Percentiles rank a stretch among this genome's conserved stretches.
Conservation (phyloP, 2,888 invertebrate species). For the Leptopterna dolabrata region DNA sequence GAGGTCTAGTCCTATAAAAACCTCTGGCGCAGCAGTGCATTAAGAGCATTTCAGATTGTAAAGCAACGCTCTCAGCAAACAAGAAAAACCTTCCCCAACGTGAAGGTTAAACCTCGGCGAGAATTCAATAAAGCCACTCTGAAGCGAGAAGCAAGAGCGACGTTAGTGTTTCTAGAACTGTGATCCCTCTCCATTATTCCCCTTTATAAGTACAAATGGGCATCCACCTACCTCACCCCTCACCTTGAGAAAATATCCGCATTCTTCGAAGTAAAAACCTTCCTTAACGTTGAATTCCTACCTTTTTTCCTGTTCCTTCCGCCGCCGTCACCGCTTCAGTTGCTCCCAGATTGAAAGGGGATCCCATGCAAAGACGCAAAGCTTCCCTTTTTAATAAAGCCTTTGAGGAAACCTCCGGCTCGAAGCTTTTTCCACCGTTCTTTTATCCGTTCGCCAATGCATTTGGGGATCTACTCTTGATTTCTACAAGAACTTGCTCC, state of each 20-base stretch:
- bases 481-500: background rate
- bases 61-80: background rate
- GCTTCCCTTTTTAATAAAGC: slow-evolving; percentile 53
- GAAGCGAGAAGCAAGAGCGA: background rate
- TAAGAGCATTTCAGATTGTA: background rate
- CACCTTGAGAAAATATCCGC: slow-evolving; percentile 43
- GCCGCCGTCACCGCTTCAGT: slow-evolving; percentile 47
- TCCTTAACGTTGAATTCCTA: slow-evolving; percentile 27
- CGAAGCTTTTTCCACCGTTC: background rate
- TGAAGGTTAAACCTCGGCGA: background rate
- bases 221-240: too few relatives aligned
- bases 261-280: slow-evolving; percentile 13
- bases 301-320: background rate
- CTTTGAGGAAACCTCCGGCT: slow-evolving; percentile 48
- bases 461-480: slow-evolving; percentile 35
- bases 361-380: slow-evolving; percentile 54
- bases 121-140: slow-evolving; percentile 20
- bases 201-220: slow-evolving; percentile 47
- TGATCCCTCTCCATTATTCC: slow-evolving; percentile 42
- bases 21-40: background rate
- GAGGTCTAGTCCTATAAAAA: background rate
- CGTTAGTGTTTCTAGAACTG: slow-evolving; percentile 27
- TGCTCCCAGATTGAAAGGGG: slow-evolving; percentile 50
- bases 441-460: slow-evolving; percentile 9
- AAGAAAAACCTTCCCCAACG: background rate